phyloP scores from a whole-genome alignment of 2,797 vertebrate species.

The Eulemur albifrons region DNA sequence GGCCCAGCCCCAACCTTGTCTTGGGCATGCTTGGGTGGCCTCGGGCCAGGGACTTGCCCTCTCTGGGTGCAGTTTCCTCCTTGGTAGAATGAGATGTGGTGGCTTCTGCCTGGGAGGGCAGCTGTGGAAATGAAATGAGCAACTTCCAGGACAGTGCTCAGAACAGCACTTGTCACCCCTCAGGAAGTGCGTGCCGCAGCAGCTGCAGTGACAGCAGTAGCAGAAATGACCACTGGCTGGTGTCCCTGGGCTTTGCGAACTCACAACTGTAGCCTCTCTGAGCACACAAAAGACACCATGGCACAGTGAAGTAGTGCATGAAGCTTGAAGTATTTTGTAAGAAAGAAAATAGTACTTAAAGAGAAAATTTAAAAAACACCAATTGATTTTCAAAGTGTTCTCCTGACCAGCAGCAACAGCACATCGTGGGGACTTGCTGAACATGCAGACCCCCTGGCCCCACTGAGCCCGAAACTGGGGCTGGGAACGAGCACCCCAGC shows the following conservation, averaged over 20 bases:
- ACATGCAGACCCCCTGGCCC: neutral
- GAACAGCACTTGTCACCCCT: neutral
- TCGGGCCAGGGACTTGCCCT: neutral
- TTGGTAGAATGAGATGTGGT: neutral
- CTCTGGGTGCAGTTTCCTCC: neutral
- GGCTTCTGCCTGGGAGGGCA: neutral
- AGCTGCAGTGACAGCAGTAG: rapidly evolving
- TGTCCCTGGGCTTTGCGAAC: neutral
- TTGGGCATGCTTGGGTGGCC: neutral
- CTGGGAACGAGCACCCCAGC: neutral
- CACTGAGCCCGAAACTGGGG: neutral
- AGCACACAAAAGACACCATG: neutral
- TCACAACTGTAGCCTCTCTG: neutral
- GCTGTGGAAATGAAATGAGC: neutral
- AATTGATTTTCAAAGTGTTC: neutral
- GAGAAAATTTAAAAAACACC: neutral
- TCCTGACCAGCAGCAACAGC: neutral
- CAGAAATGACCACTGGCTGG: neutral
- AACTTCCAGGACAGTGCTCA: neutral
- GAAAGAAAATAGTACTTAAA: neutral
- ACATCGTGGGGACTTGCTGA: neutral
- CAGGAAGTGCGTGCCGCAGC: rapidly evolving
- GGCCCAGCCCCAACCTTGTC: neutral
- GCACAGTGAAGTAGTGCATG: neutral
- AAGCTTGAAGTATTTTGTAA: neutral